phyloP scores from a whole-genome alignment of 2,113 vertebrate species.

The Caloenas nicobarica region DNA sequence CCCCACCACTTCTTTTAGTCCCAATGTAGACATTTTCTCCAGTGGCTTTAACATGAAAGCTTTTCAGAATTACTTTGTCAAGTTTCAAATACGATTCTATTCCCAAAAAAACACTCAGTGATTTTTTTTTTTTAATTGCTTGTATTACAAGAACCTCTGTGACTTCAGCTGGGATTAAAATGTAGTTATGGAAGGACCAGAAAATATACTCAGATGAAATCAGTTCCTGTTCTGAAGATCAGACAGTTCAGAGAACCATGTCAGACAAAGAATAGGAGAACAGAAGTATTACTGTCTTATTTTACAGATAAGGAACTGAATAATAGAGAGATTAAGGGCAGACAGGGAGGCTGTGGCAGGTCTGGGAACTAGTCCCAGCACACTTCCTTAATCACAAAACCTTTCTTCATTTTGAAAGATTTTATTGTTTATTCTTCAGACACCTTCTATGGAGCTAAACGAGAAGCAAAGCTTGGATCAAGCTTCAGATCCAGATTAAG shows the following conservation, averaged over 20 bases:
- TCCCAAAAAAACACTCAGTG: not conserved
- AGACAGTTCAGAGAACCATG: not conserved
- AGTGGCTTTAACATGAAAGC: not conserved
- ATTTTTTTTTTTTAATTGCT: not conserved
- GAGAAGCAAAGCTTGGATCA: not conserved
- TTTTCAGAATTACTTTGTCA: not conserved
- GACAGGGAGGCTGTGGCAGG: not conserved
- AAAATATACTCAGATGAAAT: not conserved
- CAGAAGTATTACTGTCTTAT: not conserved
- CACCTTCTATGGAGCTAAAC: not conserved
- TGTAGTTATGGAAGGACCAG: not conserved
- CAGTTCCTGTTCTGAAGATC: not conserved
- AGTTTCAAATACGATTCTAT: not conserved
- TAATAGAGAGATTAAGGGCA: constrained; percentile 5
- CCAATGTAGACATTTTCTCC: not conserved
- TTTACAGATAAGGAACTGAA: not conserved
- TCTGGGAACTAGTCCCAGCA: not conserved
- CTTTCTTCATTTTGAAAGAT: constrained; percentile 6
- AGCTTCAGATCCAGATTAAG: not conserved
- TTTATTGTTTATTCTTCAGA: constrained; percentile 12
- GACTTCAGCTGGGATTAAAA: not conserved
- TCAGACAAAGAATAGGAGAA: not conserved
- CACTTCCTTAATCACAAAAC: not conserved
- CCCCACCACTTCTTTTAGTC: not conserved
- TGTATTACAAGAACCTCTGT: not conserved